A percentile compares a stretch with the other conserved stretches of the same genome.
These are phyloP conservation scores for Chaetophractus vellerosus DNA, from an alignment of 2,797 vertebrate genomes.

Conservation along the genomic window DNA sequence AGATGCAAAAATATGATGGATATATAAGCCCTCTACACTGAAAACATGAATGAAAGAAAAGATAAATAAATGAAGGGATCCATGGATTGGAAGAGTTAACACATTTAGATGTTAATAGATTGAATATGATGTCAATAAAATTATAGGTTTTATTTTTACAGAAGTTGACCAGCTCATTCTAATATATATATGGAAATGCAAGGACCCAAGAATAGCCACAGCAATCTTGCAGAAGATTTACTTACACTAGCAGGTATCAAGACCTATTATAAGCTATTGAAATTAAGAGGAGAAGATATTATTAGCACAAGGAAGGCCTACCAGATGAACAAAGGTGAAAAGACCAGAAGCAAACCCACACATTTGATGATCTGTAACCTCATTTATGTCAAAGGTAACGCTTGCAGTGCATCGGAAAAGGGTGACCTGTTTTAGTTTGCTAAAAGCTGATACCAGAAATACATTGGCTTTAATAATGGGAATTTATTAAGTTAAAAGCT, in stretches of 20 bases:
- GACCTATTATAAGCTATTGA: neutral
- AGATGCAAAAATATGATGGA: neutral
- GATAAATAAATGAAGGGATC: neutral
- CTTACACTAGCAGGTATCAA: neutral
- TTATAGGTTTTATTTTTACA: neutral
- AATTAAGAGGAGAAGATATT: neutral
- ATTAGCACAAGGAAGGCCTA: neutral
- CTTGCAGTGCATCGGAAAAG: neutral
- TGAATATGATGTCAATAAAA: neutral
- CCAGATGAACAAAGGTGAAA: neutral
- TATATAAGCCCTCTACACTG: neutral
- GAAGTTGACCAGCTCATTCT: slow-evolving; percentile 12
- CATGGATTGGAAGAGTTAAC: neutral
- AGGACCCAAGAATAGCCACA: neutral
- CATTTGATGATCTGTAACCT: neutral
- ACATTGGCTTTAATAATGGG: no score
- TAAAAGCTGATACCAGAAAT: no score
- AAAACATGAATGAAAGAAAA: neutral
- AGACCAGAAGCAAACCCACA: neutral
- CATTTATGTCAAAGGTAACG: slow-evolving; percentile 36
- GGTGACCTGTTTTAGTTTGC: neutral
- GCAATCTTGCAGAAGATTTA: neutral
- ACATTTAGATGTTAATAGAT: neutral
- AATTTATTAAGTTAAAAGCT: no score
- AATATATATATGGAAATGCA: neutral